Evolutionary conservation across 2,113 vertebrate species (phyloP), one percentile per base, ranked within the genome.

Genomic region (Trachemys scripta): DNA sequence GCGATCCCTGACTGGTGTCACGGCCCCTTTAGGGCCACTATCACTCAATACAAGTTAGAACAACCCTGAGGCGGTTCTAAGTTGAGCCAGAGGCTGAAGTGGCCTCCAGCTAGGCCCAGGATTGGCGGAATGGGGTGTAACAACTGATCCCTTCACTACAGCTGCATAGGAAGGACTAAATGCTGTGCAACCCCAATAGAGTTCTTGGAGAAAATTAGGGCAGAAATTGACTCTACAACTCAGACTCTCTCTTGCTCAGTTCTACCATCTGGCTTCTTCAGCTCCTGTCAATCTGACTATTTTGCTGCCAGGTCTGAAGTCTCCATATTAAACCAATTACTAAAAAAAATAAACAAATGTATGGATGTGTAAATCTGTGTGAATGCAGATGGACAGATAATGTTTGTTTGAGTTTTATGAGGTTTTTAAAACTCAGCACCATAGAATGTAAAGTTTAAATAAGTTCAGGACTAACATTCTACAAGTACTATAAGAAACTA

Each of bases 61-160:
- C 1, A 1, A 90, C 88, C 29, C 54, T 6, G 54, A 76, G 79
- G 79, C 2, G 56, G 82, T 1, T 82, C 22, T 27, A 38, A 51
- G 5, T 42, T 82, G 22, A n/a, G 53, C 53, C 22, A 24, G 25
- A 49, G 72, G 17, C 17, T 35, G 45, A 56, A 6, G 1, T 0
- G 4, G 42, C 31, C 35, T 75, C 29, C 47, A n/a, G 16, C 0
- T 1, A 82, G 78, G 17, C 16, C 0, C 0, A 50, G 9, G 25
- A 31, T 76, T 14, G 87, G 2, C 6, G 31, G 24, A 47, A 49
- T 12, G 13, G 53, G 54, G 0, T 0, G 3, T 0, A 7, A 51
- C 2, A 45, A 69, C 5, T 16, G 1, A 0, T n/a, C 10, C 54
- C 62, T 53, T n/a, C 31, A 82, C 62, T 16, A 72, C 0, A 0